These are phyloP conservation scores for Synodontis membranacea DNA, from an alignment of 2,113 vertebrate genomes.

Conservation along the genomic window DNA sequence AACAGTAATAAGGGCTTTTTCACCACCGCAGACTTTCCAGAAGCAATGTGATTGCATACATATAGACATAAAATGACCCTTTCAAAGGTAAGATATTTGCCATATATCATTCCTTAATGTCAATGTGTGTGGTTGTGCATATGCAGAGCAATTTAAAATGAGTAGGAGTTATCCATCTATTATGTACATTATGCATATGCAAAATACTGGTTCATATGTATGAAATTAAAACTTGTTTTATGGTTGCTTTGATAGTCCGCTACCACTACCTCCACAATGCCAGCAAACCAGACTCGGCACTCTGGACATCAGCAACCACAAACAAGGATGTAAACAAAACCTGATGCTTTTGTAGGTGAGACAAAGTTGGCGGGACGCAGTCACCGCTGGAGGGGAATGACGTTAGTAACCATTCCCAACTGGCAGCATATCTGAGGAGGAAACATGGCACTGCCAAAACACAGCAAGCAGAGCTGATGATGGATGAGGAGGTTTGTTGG, in stretches of 20 bases:
- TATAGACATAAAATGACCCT: not conserved
- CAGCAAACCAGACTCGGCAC: not conserved
- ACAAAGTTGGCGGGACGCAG: not conserved
- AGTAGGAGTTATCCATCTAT: not conserved
- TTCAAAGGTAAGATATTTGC: not conserved
- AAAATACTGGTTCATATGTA: not conserved
- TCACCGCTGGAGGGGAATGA: constrained; percentile 5
- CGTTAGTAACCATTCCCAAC: constrained; percentile 5
- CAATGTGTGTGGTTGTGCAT: not conserved
- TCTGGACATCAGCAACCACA: not conserved
- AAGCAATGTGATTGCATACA: not conserved
- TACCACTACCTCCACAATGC: too few relatives aligned
- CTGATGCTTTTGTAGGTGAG: not conserved
- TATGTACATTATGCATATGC: not conserved
- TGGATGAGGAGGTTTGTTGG: not conserved
- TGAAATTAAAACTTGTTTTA: not conserved
- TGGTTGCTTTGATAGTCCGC: not conserved
- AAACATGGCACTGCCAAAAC: not conserved
- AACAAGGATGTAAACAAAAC: not conserved
- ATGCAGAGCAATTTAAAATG: not conserved
- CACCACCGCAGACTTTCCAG: not conserved
- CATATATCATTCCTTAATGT: not conserved
- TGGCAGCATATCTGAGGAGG: not conserved
- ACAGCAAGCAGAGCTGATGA: not conserved
- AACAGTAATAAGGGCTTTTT: not conserved